Evolutionary conservation across 1,140 invertebrate genomes (phyloP).

Genomic region (Drosophila saltans): DNA sequence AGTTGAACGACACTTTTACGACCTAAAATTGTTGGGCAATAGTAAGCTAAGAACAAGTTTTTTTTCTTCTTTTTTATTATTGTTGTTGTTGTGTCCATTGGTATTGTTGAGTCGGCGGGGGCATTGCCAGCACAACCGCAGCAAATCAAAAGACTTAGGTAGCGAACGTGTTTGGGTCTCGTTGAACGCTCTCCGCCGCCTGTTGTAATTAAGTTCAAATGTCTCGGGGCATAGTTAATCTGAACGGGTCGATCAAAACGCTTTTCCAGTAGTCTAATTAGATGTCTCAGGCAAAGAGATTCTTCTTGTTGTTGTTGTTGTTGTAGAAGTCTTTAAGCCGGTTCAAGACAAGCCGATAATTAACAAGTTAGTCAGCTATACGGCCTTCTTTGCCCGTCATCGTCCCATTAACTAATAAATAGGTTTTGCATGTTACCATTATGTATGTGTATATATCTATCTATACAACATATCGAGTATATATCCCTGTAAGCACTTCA

Average conservation of each 20-base stretch:
- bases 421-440: slow-evolving; percentile 25
- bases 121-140: slow-evolving; percentile 31
- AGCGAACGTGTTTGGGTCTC: slow-evolving; percentile 41
- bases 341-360: slow-evolving; percentile 18
- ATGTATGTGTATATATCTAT: background rate
- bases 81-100: slow-evolving; percentile 24
- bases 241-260: slow-evolving; percentile 47
- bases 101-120: slow-evolving; percentile 23
- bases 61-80: background rate
- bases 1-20: slow-evolving; percentile 69
- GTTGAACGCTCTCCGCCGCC: background rate
- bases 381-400: slow-evolving; percentile 10
- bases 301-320: slow-evolving; percentile 9
- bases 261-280: slow-evolving; percentile 66
- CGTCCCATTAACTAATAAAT: slow-evolving; percentile 57
- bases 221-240: slow-evolving; percentile 54
- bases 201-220: slow-evolving; percentile 61
- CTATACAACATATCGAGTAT: background rate
- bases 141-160: slow-evolving; percentile 62
- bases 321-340: background rate
- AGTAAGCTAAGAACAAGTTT: slow-evolving; percentile 47
- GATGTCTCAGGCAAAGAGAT: slow-evolving; percentile 39
- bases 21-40: slow-evolving; percentile 56
- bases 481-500: slow-evolving; percentile 25
- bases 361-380: slow-evolving; percentile 16